Evolutionary conservation across 1,140 invertebrate genomes (phyloP).

Genomic region (Cyclina sinensis): DNA sequence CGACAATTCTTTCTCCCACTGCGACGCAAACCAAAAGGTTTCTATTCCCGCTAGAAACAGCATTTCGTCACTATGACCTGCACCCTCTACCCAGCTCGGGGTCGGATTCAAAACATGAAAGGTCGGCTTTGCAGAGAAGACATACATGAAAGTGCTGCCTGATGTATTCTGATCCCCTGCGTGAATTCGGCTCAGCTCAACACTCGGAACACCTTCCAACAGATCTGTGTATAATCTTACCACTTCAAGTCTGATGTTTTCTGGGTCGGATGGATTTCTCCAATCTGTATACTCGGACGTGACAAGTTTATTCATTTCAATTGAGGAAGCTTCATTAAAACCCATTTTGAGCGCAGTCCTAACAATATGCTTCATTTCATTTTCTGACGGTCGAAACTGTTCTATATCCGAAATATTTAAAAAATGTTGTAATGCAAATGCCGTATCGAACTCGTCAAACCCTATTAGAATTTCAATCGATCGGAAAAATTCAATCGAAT

Average conservation of each 20-base stretch:
- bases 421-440: background rate
- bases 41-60: background rate
- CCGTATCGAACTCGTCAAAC: constrained; percentile 30
- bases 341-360: background rate
- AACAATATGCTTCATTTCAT: background rate
- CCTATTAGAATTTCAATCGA: constrained; percentile 51
- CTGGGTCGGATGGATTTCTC: background rate
- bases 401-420: background rate
- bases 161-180: background rate
- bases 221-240: background rate
- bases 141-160: background rate
- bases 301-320: background rate
- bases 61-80: constrained; percentile 1
- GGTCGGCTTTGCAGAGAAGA: background rate
- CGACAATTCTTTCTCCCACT: constrained; percentile 13
- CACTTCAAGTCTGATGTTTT: background rate
- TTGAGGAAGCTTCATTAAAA: background rate
- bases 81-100: background rate
- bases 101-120: background rate
- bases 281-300: constrained; percentile 18
- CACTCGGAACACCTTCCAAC: background rate
- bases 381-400: background rate
- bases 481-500: constrained; percentile 32
- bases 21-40: background rate
- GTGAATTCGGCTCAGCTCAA: constrained; percentile 34